phyloP scores from a whole-genome alignment of 2,888 invertebrate species.

The Hirtodrosophila cameraria region DNA sequence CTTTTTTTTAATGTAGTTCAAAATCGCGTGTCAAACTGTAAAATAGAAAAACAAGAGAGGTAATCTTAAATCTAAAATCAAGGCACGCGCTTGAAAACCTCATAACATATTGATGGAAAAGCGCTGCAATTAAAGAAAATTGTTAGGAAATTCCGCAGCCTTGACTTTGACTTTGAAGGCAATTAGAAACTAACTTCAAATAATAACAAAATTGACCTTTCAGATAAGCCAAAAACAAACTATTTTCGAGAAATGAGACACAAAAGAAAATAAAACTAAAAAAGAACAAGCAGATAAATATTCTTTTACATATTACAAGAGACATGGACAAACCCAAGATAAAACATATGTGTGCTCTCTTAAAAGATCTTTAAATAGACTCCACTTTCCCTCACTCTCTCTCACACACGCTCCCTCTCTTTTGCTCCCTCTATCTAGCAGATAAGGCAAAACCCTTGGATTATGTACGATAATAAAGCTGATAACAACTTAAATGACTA shows the following conservation, averaged over 20 bases:
- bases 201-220: background rate
- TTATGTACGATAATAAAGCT: constrained; percentile 14
- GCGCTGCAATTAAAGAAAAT: constrained; percentile 1
- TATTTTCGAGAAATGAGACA: background rate
- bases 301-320: background rate
- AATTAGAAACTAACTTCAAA: too few relatives aligned
- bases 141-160: constrained; percentile 7
- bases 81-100: constrained; percentile 15
- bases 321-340: background rate
- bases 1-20: background rate
- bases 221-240: background rate
- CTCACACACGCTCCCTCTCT: too few relatives aligned
- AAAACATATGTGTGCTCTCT: background rate
- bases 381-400: background rate
- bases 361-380: too few relatives aligned
- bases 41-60: background rate
- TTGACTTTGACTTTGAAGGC: constrained; percentile 7
- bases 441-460: constrained; percentile 8
- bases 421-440: background rate
- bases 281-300: background rate
- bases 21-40: constrained; percentile 26
- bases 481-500: constrained; percentile 27
- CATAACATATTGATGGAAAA: constrained; percentile 1
- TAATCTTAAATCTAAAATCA: background rate
- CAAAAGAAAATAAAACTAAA: background rate